phyloP scores from a whole-genome alignment of 2,888 invertebrate species.

The Thera britannica region DNA sequence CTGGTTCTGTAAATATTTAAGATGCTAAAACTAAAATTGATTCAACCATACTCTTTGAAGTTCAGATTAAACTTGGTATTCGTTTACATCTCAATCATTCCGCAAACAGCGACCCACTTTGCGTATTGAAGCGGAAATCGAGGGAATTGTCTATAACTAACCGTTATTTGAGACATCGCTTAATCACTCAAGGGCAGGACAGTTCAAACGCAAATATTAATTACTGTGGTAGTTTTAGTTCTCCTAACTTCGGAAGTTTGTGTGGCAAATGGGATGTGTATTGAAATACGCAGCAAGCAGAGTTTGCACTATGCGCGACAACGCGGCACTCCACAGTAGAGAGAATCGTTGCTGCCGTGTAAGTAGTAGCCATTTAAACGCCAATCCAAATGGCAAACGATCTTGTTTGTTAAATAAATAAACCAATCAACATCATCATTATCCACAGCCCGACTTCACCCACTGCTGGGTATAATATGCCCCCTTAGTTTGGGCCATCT shows the following conservation, averaged over 20 bases:
- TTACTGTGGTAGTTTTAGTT: slow-evolving; percentile 78
- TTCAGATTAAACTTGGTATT: slow-evolving; percentile 38
- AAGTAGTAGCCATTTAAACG: too few species aligned
- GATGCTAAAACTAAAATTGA: slow-evolving; percentile 3
- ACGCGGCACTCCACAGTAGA: too few species aligned
- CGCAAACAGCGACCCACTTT: slow-evolving; percentile 50
- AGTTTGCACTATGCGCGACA: too few species aligned
- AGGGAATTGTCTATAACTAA: slow-evolving; percentile 71
- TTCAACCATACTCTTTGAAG: slow-evolving; percentile 21
- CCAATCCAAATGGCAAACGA: too few species aligned
- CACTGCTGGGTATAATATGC: too few species aligned
- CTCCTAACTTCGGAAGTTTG: slow-evolving; percentile 77
- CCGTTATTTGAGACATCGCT: slow-evolving; percentile 76
- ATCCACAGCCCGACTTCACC: too few species aligned
- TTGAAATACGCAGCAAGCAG: too few species aligned
- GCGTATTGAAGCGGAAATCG: slow-evolving; percentile 68
- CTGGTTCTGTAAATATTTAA: not conserved
- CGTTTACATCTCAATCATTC: slow-evolving; percentile 46
- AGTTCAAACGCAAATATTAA: slow-evolving; percentile 83
- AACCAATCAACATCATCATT: too few species aligned
- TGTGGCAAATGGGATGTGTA: slow-evolving; percentile 15
- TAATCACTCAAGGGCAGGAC: slow-evolving; percentile 80
- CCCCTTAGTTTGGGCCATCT: too few species aligned
- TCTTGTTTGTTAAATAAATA: too few species aligned
- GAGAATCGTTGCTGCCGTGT: too few species aligned